Percentiles rank a stretch among this genome's conserved stretches.
Evolutionary conservation across 2,888 invertebrate genomes (phyloP).

Genomic region (Hypolimnas misippus): DNA sequence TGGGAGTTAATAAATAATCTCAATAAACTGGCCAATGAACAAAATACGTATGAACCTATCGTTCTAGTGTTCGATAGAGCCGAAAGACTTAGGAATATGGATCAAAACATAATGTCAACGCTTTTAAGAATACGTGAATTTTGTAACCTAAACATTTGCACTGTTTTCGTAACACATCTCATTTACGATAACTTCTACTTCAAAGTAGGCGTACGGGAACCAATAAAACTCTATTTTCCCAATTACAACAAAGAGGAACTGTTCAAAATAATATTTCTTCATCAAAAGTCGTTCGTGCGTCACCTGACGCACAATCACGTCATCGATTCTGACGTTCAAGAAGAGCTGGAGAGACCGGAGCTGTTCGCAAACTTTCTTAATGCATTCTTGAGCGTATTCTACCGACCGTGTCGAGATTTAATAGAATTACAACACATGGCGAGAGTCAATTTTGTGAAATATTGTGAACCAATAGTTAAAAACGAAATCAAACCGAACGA

Average conservation of each 20-base stretch:
- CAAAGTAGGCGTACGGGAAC: slow-evolving; percentile 88
- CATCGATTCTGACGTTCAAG: slow-evolving; percentile 55
- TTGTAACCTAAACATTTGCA: slow-evolving; percentile 87
- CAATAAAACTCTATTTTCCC: slow-evolving; percentile 89
- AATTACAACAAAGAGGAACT: slow-evolving; percentile 91
- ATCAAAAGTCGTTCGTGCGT: slow-evolving; percentile 63
- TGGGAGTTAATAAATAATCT: slow-evolving; percentile 86
- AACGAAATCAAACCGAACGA: slow-evolving; percentile 86
- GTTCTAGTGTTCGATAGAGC: slow-evolving; percentile 92
- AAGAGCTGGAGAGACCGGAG: slow-evolving; percentile 71
- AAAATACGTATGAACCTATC: slow-evolving; percentile 69
- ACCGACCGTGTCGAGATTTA: slow-evolving; percentile 92
- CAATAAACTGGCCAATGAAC: slow-evolving; percentile 56
- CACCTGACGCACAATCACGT: slow-evolving; percentile 59
- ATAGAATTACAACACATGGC: slow-evolving; percentile 93
- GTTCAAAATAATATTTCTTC: slow-evolving; percentile 73
- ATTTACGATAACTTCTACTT: slow-evolving; percentile 91
- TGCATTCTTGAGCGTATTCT: slow-evolving; percentile 93
- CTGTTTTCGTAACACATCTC: slow-evolving; percentile 90
- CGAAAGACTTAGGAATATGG: slow-evolving; percentile 90
- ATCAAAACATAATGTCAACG: slow-evolving; percentile 88
- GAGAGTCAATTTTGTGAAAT: slow-evolving; percentile 89
- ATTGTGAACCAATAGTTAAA: slow-evolving; percentile 90
- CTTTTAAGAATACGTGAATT: slow-evolving; percentile 90
- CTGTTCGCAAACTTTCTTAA: slow-evolving; percentile 92